Base-by-base conservation (phyloP, 2,113 vertebrate genomes). In the Proteles cristata region DNA sequence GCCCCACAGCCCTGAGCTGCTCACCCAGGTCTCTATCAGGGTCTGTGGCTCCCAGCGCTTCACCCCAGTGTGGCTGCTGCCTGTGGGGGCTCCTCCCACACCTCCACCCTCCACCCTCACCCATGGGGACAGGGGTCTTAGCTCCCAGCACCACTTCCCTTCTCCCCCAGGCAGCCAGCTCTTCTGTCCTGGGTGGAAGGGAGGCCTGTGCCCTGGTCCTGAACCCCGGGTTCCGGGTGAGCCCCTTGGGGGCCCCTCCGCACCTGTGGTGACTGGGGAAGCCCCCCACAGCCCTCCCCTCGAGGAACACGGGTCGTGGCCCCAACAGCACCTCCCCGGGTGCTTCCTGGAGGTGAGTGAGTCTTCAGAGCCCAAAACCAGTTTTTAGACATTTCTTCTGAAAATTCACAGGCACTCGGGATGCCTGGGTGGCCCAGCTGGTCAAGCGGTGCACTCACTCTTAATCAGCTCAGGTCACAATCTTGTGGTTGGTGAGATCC, bases 311-410 rank as follows among this genome's bases (percentile, higher is more conserved):
- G 68, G 84, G 84, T 1, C 16, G 86, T 53, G 7, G 5, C 69
- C n/a, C 28, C 86, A 45, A 1, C 7, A 6, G 11, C 7, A 0
- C 26, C n/a, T 5, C 17, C n/a, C 17, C n/a, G 0, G 35, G 45
- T 23, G 0, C n/a, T 2, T 28, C 66, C 35, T 45, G 3, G 15
- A 6, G 0, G 11, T 23, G 53, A 16, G 5, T 14, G 33, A 28
- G 15, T 28, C 25, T 11, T 35, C 26, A 35, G 48, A 71, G n/a
- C 68, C n/a, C 25, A 11, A 19, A 55, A 21, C 86, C 2, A 0
- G 16, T 31, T 43, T 80, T 31, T n/a, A 31, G 68, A 3, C 2
- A 1, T 9, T 39, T 88, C 80, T 25, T 39, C 26, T 63, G 55
- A 83, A 83, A 31, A 43, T 17, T 23, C 15, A 28, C 3, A 0